phyloP scores from a whole-genome alignment of 2,797 vertebrate genomes.

The Pogonophryne albipinna region DNA sequence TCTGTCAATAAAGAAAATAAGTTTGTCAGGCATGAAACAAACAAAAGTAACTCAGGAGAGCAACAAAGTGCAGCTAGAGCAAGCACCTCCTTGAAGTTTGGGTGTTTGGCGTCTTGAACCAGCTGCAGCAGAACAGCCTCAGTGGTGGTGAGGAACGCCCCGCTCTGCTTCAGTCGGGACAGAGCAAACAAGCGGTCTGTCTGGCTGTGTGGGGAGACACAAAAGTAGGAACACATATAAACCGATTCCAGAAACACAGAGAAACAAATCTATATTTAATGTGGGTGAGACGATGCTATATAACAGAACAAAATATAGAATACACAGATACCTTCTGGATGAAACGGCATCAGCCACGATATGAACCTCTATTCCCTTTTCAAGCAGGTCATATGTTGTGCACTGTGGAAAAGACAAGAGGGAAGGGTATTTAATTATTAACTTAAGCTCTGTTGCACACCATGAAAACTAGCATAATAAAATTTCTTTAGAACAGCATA shows the following conservation, averaged over 20 bases:
- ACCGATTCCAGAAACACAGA: background rate
- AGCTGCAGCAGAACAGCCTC: conserved; percentile 91
- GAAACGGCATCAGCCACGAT: conserved; percentile 92
- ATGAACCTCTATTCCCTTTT: conserved; percentile 90
- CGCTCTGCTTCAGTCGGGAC: conserved; percentile 91
- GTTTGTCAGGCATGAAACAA: conserved; percentile 11
- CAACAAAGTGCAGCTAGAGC: background rate
- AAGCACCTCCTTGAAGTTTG: conserved; percentile 91
- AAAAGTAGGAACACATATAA: conserved; percentile 1
- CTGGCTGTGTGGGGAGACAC: conserved; percentile 81
- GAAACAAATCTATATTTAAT: background rate
- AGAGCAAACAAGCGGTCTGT: conserved; percentile 91
- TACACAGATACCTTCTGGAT: conserved; percentile 87
- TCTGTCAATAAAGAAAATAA: conserved; percentile 58
- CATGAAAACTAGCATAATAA: no score
- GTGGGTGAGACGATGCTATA: background rate
- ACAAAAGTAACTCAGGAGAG: background rate
- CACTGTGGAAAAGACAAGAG: conserved; percentile 77
- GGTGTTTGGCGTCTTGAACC: conserved; percentile 87
- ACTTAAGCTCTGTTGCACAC: background rate
- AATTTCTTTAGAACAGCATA: no score
- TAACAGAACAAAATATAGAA: background rate
- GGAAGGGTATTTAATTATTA: conserved; percentile 2
- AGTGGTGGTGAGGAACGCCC: conserved; percentile 92
- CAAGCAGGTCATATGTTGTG: conserved; percentile 90